These are phyloP conservation scores for Turritopsis rubra DNA, from an alignment of 30 jellyfish, hydroid and myxozoan genomes.

Conservation along the genomic window DNA sequence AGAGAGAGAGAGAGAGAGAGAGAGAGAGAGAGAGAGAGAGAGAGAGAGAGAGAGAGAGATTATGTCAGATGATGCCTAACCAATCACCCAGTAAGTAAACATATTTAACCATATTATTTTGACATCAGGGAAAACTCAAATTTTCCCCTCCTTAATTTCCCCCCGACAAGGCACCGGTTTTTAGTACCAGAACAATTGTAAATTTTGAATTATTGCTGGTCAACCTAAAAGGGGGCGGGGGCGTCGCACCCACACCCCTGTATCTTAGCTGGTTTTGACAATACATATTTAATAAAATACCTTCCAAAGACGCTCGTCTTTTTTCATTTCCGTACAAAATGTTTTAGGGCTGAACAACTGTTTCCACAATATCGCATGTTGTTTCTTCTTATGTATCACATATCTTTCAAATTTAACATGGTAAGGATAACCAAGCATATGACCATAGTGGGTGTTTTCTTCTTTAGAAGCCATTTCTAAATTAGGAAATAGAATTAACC, in stretches of 20 bases:
- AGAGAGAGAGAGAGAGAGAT: too few relatives aligned
- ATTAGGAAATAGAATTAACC: background rate
- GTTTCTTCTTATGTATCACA: conserved; percentile 4
- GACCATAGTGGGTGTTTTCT: background rate
- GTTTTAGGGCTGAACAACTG: background rate
- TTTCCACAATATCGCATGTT: background rate
- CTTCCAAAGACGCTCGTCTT: background rate
- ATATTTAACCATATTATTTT: too few relatives aligned
- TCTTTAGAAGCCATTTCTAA: background rate
- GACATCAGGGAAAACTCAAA: too few relatives aligned
- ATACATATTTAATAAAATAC: background rate
- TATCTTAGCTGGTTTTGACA: background rate
- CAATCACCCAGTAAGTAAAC: too few relatives aligned
- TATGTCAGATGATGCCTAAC: too few relatives aligned
- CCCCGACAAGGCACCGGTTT: too few relatives aligned
- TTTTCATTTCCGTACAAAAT: background rate
- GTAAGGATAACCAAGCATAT: conserved; percentile 18
- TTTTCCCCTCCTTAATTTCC: too few relatives aligned
- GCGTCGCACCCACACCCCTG: background rate
- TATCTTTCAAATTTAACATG: background rate
- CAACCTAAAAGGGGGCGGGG: too few relatives aligned
- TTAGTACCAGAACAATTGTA: too few relatives aligned
- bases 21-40: too few relatives aligned
- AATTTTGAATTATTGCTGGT: too few relatives aligned
- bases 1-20: too few relatives aligned